Percentiles rank a stretch among this genome's conserved stretches.
Evolutionary conservation across 92 coral and sea anemone genomes (phyloP).

Genomic region (Palythoa grandiflora): DNA sequence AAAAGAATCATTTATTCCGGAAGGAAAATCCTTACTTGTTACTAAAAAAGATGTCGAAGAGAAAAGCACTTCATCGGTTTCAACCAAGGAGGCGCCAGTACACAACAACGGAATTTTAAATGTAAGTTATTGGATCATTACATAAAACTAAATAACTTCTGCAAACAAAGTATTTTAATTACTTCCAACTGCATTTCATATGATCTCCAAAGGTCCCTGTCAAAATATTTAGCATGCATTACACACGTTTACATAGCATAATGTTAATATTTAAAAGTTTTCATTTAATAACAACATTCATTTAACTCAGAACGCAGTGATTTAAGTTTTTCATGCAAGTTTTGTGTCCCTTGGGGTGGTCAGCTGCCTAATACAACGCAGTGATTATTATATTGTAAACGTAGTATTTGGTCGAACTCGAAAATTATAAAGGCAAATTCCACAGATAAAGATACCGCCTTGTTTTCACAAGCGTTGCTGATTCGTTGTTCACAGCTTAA

Average conservation of each 20-base stretch:
- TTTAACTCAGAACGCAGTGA: background rate
- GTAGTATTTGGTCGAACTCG: no score
- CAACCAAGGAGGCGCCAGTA: background rate
- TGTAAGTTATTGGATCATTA: constrained; percentile 27
- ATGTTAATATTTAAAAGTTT: background rate
- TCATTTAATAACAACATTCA: background rate
- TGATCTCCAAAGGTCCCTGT: constrained; percentile 1
- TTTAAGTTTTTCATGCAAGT: no score
- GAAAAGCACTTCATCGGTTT: background rate
- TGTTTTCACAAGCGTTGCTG: background rate
- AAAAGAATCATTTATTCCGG: constrained; percentile 26
- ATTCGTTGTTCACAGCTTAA: background rate
- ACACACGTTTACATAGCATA: background rate
- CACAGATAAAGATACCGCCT: background rate
- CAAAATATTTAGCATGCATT: background rate
- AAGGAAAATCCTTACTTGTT: constrained; percentile 5
- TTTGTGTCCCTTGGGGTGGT: no score
- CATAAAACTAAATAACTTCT: constrained; percentile 5
- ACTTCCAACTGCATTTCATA: constrained; percentile 10
- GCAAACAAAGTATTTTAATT: constrained; percentile 42
- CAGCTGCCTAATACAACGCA: no score
- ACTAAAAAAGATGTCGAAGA: background rate
- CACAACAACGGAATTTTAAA: constrained; percentile 8
- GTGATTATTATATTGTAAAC: no score
- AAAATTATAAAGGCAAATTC: background rate